Evolutionary conservation across 92 coral and sea anemone species (phyloP).

Genomic region (Montipora capitata): DNA sequence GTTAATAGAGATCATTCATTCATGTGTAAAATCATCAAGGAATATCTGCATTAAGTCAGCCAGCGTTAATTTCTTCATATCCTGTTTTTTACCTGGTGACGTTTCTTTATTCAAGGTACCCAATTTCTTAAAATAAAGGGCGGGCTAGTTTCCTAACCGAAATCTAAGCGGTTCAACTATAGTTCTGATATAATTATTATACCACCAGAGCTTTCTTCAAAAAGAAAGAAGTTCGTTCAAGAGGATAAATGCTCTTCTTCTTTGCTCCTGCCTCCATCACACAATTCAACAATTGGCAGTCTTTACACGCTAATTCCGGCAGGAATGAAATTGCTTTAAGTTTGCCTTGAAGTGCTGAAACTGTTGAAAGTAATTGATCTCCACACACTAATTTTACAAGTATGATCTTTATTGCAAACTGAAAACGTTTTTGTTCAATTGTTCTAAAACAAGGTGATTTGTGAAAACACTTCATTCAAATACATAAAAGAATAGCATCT

Average conservation of each 20-base stretch:
- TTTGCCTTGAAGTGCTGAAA: no score
- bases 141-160: no score
- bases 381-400: background rate
- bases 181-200: no score
- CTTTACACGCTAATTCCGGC: no score
- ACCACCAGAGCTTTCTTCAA: background rate
- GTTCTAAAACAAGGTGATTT: conserved; percentile 30
- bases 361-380: no score
- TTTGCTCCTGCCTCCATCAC: no score
- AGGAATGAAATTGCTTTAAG: no score
- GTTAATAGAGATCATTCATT: conserved; percentile 62
- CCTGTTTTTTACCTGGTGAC: conserved; percentile 41
- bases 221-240: no score
- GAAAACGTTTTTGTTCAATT: conserved; percentile 26
- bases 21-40: conserved; percentile 19
- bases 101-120: background rate
- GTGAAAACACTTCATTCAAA: conserved; percentile 40
- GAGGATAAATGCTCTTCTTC: no score
- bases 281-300: no score
- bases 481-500: conserved; percentile 42
- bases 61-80: conserved; percentile 45
- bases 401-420: conserved; percentile 17
- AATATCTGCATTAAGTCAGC: conserved; percentile 51
- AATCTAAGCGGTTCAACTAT: no score
- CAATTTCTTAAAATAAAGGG: no score